Conservation (phyloP, 2,113 vertebrate genomes). For the Forbesichthys papilliferus region DNA sequence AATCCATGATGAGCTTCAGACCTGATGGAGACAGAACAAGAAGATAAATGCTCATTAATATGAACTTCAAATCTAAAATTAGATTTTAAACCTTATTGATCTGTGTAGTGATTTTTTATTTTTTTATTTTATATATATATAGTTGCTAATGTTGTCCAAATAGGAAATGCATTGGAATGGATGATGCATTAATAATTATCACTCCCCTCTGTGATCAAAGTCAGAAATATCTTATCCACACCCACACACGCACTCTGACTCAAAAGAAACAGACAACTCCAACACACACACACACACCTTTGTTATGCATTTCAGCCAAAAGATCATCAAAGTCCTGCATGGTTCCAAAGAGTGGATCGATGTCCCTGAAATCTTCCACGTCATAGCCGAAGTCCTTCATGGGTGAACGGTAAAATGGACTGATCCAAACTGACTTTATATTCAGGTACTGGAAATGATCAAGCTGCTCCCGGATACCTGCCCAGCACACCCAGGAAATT, state of each 20-base stretch:
- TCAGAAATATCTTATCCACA: neutral
- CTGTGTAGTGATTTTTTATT: too few relatives aligned
- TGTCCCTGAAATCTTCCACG: conserved; percentile 86
- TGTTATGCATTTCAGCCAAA: conserved; percentile 85
- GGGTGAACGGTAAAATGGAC: conserved; percentile 89
- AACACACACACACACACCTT: conserved; percentile 71
- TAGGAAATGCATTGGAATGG: neutral
- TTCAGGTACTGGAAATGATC: conserved; percentile 85
- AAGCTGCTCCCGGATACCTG: conserved; percentile 89
- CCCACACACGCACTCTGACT: neutral
- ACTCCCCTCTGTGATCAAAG: too few relatives aligned
- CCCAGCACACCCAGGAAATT: neutral
- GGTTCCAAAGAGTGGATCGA: conserved; percentile 92
- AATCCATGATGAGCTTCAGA: conserved; percentile 92
- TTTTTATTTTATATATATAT: too few relatives aligned
- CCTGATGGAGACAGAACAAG: conserved; percentile 68
- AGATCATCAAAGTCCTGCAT: conserved; percentile 92
- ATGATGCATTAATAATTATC: neutral
- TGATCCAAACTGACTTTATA: conserved; percentile 90
- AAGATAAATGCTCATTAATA: neutral
- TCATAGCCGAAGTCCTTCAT: conserved; percentile 90
- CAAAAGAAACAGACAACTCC: neutral
- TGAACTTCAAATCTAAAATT: neutral
- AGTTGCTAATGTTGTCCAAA: too few relatives aligned
- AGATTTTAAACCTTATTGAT: too few relatives aligned